Conservation (phyloP, 2,797 vertebrate species). For the Brachymystax lenok region DNA sequence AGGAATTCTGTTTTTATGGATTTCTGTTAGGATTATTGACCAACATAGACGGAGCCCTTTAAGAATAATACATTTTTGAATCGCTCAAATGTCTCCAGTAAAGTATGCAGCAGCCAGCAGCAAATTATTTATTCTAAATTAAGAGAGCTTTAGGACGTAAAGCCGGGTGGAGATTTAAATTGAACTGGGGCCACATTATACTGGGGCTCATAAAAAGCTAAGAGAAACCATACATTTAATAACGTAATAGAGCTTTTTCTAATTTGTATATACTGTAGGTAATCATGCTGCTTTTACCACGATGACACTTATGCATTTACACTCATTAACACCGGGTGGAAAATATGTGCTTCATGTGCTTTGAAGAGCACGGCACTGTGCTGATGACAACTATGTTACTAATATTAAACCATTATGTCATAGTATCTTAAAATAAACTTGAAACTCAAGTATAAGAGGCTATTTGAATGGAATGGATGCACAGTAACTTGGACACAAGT, state of each 20-base stretch:
- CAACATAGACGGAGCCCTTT: slow-evolving; percentile 43
- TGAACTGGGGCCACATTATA: slow-evolving; percentile 42
- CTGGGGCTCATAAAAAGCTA: slow-evolving; percentile 56
- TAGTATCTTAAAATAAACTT: slow-evolving; percentile 22
- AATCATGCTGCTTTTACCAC: slow-evolving; percentile 54
- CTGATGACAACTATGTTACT: slow-evolving; percentile 37
- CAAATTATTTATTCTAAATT: slow-evolving; percentile 60
- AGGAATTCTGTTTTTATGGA: slow-evolving; percentile 54
- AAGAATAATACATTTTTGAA: slow-evolving; percentile 48
- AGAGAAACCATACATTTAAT: slow-evolving; percentile 57
- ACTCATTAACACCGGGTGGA: slow-evolving; percentile 45
- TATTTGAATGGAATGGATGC: slow-evolving; percentile 15
- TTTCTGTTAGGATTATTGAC: slow-evolving; percentile 50
- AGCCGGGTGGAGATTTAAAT: slow-evolving; percentile 41
- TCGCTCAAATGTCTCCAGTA: slow-evolving; percentile 46
- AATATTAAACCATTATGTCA: slow-evolving; percentile 18
- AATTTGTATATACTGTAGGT: slow-evolving; percentile 48
- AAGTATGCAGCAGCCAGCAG: slow-evolving; percentile 53
- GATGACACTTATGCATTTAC: slow-evolving; percentile 54
- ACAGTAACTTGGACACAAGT: slow-evolving; percentile 9
- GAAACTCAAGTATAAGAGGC: slow-evolving; percentile 23
- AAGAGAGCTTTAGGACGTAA: slow-evolving; percentile 55
- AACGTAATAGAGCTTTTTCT: slow-evolving; percentile 51
- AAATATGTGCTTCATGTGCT: slow-evolving; percentile 49
- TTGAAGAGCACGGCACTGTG: slow-evolving; percentile 26